A percentile compares a stretch with the other conserved stretches of the same genome.
Conservation (phyloP, 1,140 invertebrate species). For the Maconellicoccus hirsutus region DNA sequence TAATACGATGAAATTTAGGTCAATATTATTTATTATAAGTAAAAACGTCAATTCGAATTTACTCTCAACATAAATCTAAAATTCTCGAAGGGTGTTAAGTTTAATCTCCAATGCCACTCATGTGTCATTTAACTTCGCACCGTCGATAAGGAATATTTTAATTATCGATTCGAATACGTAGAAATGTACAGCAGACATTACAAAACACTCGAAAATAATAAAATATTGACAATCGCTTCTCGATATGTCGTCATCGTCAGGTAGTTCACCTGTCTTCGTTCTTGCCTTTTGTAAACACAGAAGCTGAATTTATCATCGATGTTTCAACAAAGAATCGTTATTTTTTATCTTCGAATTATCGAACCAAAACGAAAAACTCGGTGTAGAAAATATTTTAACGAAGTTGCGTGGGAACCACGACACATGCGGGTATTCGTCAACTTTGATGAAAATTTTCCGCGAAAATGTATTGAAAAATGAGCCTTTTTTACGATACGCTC, state of each 20-base stretch:
- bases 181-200: background rate
- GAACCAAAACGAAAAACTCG: background rate
- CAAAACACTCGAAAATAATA: slow-evolving; percentile 1
- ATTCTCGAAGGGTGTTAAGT: background rate
- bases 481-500: no score
- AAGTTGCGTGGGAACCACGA: background rate
- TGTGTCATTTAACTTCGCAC: slow-evolving; percentile 10
- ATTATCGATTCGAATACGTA: background rate
- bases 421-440: background rate
- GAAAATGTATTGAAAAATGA: background rate
- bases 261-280: background rate
- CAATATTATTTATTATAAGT: slow-evolving; percentile 17
- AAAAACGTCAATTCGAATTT: background rate
- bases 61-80: background rate
- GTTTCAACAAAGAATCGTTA: background rate
- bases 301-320: background rate
- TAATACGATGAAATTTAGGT: background rate
- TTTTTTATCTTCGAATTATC: background rate
- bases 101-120: slow-evolving; percentile 1
- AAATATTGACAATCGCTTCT: background rate
- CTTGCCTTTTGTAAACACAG: background rate
- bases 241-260: background rate
- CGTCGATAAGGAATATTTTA: background rate
- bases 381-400: no score
- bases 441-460: background rate